Conservation (phyloP, 2,888 invertebrate species). For the Drosophila pseudotalamancana region DNA sequence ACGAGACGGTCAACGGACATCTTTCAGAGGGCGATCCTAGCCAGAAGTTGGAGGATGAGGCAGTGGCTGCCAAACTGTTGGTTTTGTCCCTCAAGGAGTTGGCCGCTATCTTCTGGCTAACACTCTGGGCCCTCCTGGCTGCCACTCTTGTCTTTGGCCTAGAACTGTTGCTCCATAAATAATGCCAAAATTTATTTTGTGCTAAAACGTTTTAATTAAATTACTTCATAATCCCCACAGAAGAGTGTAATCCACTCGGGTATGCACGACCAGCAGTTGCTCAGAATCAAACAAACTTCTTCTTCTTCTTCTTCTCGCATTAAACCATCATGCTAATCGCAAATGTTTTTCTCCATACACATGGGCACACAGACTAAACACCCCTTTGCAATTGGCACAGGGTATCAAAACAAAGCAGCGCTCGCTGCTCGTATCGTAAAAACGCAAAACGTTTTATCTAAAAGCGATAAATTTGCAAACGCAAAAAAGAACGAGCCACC, state of each 20-base stretch:
- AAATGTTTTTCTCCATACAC: no score
- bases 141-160: slow-evolving; percentile 50
- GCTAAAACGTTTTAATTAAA: slow-evolving; percentile 66
- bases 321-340: no score
- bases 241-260: not conserved
- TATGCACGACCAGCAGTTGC: not conserved
- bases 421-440: slow-evolving; percentile 67
- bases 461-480: slow-evolving; percentile 76
- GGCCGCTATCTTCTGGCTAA: slow-evolving; percentile 67
- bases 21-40: slow-evolving; percentile 19
- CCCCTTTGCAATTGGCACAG: not conserved
- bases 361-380: no score
- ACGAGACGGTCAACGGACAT: slow-evolving; percentile 40
- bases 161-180: slow-evolving; percentile 54
- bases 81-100: slow-evolving; percentile 65
- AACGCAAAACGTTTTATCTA: slow-evolving; percentile 77
- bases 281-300: no score
- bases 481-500: slow-evolving; percentile 39
- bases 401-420: slow-evolving; percentile 37
- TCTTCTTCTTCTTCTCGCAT: no score
- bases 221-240: slow-evolving; percentile 69
- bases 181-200: slow-evolving; percentile 46
- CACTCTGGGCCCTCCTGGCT: slow-evolving; percentile 57
- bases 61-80: slow-evolving; percentile 5
- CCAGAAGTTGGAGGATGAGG: slow-evolving; percentile 8